Base-by-base conservation (phyloP, 1,140 invertebrate species). In the Pteromalus puparum region DNA sequence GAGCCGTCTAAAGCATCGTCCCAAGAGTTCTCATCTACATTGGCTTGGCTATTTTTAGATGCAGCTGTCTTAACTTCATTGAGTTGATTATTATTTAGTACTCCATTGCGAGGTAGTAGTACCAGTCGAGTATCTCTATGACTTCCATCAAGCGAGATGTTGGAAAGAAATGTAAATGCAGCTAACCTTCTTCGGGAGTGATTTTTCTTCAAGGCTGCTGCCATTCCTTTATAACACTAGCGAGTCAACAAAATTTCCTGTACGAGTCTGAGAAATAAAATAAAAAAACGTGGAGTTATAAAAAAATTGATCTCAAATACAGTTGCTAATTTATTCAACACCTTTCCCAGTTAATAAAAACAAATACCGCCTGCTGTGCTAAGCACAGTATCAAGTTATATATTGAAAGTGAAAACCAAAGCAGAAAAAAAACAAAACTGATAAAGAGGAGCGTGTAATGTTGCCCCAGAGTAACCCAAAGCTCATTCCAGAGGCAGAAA, bases 131-230 rank as follows among this genome's bases (percentile, higher is more conserved):
- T 97, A 92, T 98, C 97, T 88, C 95, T 95, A 93, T 98, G 96
- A 88, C 96, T 97, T 78, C 98, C 98, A 94, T 98, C 97, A 81
- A 99, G 94, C 82, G 98, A 98, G 90, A 99, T 99, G 94, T 98
- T 98, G 42, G 97, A 97, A 87, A 99, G 94, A 94, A 99, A 99
- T 88, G 97, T 97, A 85, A 98, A 94, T 87, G 97, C 97, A 90
- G 97, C 97, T 88, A 98, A 94, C 91, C 97, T 95, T 91, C 96
- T 94, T 89, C 97, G 94, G 88, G 95, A 94, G 86, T 93, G 92
- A 90, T 93, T 94, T 88, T 94, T 93, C 89, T 94, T 94, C 83
- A 94, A 86, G 88, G 94, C 93, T 89, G 91, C 92, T 93, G 94
- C 94, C 94, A 94, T 94, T 92, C 90, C 91, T 86, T 85, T 82